Evolutionary conservation across 2,797 vertebrate species (phyloP), one percentile per base, ranked within the genome.

Genomic region (Discoglossus pictus): DNA sequence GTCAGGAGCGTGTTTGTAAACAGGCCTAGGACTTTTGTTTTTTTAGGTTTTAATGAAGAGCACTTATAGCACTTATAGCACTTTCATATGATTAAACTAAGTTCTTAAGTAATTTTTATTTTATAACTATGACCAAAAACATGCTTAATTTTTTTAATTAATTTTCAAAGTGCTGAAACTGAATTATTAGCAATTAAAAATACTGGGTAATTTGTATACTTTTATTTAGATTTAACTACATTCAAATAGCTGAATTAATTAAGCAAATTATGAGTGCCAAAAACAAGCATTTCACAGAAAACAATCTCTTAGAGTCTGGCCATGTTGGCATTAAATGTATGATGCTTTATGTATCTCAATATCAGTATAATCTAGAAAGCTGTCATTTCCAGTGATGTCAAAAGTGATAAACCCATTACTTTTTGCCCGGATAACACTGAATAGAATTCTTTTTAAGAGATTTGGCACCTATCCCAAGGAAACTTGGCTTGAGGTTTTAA

Each of bases 401-500:
- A 48, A 24, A 34, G 21, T 42, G 51, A 42, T 63, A 63, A 59
- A 56, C 24, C n/a, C 15, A 8, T 23, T 47, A 16, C 36, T 50
- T 35, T 38, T 47, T 64, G 61, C 67, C 60, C 56, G 67, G 16
- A 62, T 11, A 56, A 63, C 51, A 50, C 42, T 35, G 67, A 55
- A 35, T 34, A 48, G 60, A 40, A 59, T 52, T 50, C 44, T 42
- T 35, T 51, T 38, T 58, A 15, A 44, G 20, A 58, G 24, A 24
- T 18, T 36, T 71, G 68, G 68, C 60, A 20, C 9, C 18, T 38
- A 24, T 58, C 61, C 68, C 38, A 21, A 47, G n/a, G 54, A 63
- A 63, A 70, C 52, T 64, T 70, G 68, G 60, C 68, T 71, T 16
- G 17, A 51, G 43, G 24, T 21, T 48, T 64, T 31, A 43, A 40